Evolutionary conservation across 1,140 invertebrate genomes (phyloP).

Genomic region (Diorhabda elongata): DNA sequence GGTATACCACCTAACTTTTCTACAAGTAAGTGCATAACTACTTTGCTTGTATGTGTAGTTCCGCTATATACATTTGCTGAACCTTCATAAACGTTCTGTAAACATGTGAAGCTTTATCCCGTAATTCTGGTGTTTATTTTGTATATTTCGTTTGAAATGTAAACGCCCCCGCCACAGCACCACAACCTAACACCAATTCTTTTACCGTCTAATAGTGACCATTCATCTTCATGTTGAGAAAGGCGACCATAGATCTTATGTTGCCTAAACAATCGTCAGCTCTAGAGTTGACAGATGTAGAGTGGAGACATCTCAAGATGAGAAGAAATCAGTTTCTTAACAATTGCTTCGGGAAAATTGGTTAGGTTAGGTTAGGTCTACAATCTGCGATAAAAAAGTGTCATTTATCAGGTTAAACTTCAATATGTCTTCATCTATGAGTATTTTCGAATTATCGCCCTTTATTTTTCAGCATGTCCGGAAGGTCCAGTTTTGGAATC

Average conservation of each 20-base stretch:
- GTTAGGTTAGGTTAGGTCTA: slow-evolving; percentile 8
- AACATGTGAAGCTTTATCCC: slow-evolving; percentile 42
- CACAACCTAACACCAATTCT: slow-evolving; percentile 20
- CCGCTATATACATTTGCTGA: slow-evolving; percentile 25
- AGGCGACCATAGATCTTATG: slow-evolving; percentile 20
- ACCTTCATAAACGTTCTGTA: slow-evolving; percentile 36
- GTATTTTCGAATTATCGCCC: neutral
- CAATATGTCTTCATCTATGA: neutral
- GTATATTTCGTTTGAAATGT: slow-evolving; percentile 23
- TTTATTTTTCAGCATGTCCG: too few species aligned
- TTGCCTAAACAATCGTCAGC: slow-evolving; percentile 15
- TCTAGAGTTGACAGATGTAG: slow-evolving; percentile 15
- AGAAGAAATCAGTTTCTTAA: slow-evolving; percentile 21
- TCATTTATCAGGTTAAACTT: slow-evolving; percentile 13
- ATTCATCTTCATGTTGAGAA: slow-evolving; percentile 22
- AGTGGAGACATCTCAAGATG: slow-evolving; percentile 17
- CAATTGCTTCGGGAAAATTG: slow-evolving; percentile 16
- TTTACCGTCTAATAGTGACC: slow-evolving; percentile 19
- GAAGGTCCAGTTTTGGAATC: too few species aligned
- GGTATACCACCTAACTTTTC: slow-evolving; percentile 10
- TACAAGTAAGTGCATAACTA: slow-evolving; percentile 37
- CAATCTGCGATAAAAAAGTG: slow-evolving; percentile 15
- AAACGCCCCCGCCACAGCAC: slow-evolving; percentile 9
- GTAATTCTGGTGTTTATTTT: too few species aligned
- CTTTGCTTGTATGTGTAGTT: slow-evolving; percentile 30